Evolutionary conservation across 2,113 vertebrate species (phyloP), one percentile per base, ranked within the genome.

Genomic region (Nothoprocta perdicaria): DNA sequence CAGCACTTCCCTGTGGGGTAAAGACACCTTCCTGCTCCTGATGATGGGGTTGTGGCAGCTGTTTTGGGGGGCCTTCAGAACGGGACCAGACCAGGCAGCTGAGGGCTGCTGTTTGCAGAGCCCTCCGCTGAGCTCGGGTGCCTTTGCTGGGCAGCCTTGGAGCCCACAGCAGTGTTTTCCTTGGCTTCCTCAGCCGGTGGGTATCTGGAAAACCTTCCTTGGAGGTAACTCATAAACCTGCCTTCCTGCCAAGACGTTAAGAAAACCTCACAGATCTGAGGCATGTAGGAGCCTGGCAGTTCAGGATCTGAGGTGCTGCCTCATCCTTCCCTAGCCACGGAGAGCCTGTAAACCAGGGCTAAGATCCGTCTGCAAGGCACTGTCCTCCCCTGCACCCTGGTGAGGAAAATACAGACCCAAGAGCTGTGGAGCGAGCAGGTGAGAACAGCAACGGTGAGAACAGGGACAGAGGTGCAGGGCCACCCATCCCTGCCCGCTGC

Each of bases 51-150:
- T 92, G 89, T 95, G 92, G 95, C 92, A 92, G 73, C 61, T 85
- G 65, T 57, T 85, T 71, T 89, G 26, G 57, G 62, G 89, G 45
- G 38, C 77, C 76, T 83, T 88, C 79, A 83, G 50, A 90, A 92
- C 82, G 83, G 76, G 94, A 89, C 88, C 57, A 83, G 93, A 83
- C 80, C 61, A 91, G 92, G 93, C 94, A 89, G 90, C 80, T 55
- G 31, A 58, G 80, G 68, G 72, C 91, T 92, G 93, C 76, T 92
- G 14, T 55, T 94, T 66, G 60, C 93, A 83, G 79, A 57, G 50
- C 50, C 45, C 85, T 69, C 80, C 57, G 26, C 65, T 87, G n/a
- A 94, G 73, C 75, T 79, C 27, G 62, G 72, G 9, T 16, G 41
- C 6, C 0, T 93, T 67, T 92, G n/a, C 79, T 85, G 76, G 82